Base-by-base conservation (phyloP, 1,140 invertebrate species). In the Cyclina sinensis region DNA sequence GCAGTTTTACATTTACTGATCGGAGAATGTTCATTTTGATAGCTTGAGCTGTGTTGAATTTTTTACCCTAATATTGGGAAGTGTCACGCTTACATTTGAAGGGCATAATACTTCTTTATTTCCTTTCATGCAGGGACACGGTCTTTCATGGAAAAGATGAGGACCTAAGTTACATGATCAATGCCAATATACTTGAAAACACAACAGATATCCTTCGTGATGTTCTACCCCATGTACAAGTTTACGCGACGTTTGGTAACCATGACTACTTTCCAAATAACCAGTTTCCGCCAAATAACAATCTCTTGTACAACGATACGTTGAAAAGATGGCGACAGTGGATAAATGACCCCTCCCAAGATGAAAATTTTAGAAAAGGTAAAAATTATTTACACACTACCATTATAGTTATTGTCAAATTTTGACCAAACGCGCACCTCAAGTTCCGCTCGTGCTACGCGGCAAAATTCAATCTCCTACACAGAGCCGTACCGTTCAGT, bases 261-360 rank as follows among this genome's bases (percentile, higher is more conserved):
- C 94, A 94, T 88, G 94, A 94, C 90, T 93, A 93, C 88, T 94
- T 76, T 48, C 94, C 94, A 0, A 65, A 79, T 57, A 86, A 91
- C 68, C 94, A 94, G 57, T 94, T 93, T 59, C 91, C 93, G 0
- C 73, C 79, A 11, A 43, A 30, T 18, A 90, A 90, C 30, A 92
- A 92, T 83, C 43, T 51, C 21, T 81, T 94, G 27, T 94, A 94
- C 86, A 92, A 92, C 37, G 80, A 62, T 18, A 92, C 90, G 0
- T 88, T 86, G 9, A 86, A 89, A 0, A 90, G 91, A 74, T 94
- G 94, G 94, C 59, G 79, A 24, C 68, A 74, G 24, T 94, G 94
- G 94, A 92, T 94, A 0, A 79, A 70, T 21, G 91, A 93, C 32
- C 1, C 76, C 11, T 73, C 54, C 1, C 88, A 92, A 51, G 51